Conservation (phyloP, 2,888 invertebrate species). For the Drosophila anomelani region DNA sequence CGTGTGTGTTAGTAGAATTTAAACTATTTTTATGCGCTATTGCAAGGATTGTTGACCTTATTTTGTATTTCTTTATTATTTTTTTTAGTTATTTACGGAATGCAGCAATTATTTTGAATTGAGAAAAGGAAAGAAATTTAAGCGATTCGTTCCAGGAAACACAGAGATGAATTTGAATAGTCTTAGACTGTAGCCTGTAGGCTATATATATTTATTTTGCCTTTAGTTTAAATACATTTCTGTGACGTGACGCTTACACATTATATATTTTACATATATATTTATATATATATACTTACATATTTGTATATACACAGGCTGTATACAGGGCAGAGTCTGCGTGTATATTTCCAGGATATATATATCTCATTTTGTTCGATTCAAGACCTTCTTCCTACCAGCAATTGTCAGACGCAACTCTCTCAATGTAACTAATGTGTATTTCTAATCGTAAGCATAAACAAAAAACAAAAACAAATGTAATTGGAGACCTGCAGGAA, state of each 20-base stretch:
- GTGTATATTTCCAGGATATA: conserved; percentile 30
- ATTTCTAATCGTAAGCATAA: conserved; percentile 37
- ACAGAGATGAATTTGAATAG: conserved; percentile 11
- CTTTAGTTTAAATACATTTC: conserved; percentile 49
- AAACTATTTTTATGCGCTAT: conserved; percentile 53
- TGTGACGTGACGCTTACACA: conserved; percentile 47
- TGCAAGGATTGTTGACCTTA: conserved; percentile 61
- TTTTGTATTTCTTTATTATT: conserved; percentile 50
- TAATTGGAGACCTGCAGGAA: conserved; percentile 44
- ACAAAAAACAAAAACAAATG: conserved; percentile 17
- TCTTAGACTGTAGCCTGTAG: conserved; percentile 13
- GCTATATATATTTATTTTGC: conserved; percentile 59
- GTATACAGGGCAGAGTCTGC: conserved; percentile 5
- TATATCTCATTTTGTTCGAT: conserved; percentile 24
- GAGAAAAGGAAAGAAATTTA: conserved; percentile 12
- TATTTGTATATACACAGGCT: conserved; percentile 14
- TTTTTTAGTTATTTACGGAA: conserved; percentile 17
- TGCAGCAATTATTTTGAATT: conserved; percentile 30
- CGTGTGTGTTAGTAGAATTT: conserved; percentile 51
- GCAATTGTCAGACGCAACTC: conserved; percentile 20
- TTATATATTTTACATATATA: conserved; percentile 26
- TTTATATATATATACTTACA: conserved; percentile 11
- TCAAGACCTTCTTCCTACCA: conserved; percentile 13
- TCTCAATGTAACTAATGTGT: conserved; percentile 47
- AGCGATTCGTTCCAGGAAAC: conserved; percentile 30